Percentiles rank a stretch among this genome's conserved stretches.
Evolutionary conservation across 2,113 vertebrate species (phyloP).

Genomic region (Cathartes aura): DNA sequence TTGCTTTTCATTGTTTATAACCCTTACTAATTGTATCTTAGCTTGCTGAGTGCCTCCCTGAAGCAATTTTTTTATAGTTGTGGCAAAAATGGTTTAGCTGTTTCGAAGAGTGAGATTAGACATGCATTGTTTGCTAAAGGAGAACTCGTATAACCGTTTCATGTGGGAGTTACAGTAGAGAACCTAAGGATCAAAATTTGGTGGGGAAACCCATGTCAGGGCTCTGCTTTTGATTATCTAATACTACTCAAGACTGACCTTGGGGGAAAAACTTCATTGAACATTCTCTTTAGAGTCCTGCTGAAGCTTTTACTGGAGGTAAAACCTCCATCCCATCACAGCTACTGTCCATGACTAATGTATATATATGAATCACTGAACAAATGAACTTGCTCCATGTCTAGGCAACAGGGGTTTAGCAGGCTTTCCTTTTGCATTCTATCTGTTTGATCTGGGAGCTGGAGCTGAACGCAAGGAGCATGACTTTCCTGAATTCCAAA

Average conservation of each 20-base stretch:
- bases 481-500: not conserved
- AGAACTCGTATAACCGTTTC: not conserved
- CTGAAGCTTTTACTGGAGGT: not conserved
- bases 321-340: not conserved
- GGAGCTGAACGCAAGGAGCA: not conserved
- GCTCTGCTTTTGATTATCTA: not conserved
- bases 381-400: not conserved
- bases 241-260: not conserved
- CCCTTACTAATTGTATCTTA: not conserved
- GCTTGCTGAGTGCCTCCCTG: not conserved
- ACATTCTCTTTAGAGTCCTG: not conserved
- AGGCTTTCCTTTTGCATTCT: not conserved
- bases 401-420: not conserved
- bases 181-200: not conserved
- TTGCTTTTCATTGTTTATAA: not conserved
- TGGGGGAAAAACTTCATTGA: not conserved
- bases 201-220: not conserved
- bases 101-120: not conserved
- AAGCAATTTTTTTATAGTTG: not conserved
- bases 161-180: not conserved
- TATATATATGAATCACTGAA: not conserved
- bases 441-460: not conserved
- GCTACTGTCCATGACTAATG: not conserved
- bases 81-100: not conserved
- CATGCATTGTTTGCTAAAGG: not conserved